These are phyloP conservation scores for Radopholus similis DNA, from an alignment of 1,140 invertebrate species.

Conservation along the genomic window DNA sequence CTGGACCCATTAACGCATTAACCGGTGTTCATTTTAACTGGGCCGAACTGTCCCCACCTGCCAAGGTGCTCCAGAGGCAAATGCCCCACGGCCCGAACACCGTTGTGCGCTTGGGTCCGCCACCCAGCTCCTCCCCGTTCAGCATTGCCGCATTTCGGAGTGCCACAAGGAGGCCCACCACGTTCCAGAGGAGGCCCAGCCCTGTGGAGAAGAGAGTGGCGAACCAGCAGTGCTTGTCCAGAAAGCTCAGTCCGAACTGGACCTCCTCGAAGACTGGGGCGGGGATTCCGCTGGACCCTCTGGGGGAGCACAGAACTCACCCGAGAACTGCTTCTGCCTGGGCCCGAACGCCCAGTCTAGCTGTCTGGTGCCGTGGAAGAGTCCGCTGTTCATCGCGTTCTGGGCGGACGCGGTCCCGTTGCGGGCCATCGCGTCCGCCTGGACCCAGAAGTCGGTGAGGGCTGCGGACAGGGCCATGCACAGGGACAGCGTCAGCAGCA, in stretches of 20 bases:
- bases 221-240: slow-evolving; percentile 30
- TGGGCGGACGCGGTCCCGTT: slow-evolving; percentile 24
- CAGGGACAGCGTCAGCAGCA: slow-evolving; percentile 2
- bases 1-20: neutral
- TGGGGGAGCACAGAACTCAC: slow-evolving; percentile 1
- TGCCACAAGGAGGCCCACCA: slow-evolving; percentile 35
- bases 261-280: slow-evolving; percentile 36
- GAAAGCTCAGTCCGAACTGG: slow-evolving; percentile 21
- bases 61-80: slow-evolving; percentile 20
- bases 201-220: slow-evolving; percentile 30
- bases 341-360: slow-evolving; percentile 37
- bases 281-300: neutral
- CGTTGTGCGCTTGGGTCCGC: neutral
- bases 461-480: slow-evolving; percentile 27
- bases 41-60: slow-evolving; percentile 9
- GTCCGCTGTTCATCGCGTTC: slow-evolving; percentile 31
- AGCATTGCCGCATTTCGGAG: slow-evolving; percentile 11
- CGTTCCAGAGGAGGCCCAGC: slow-evolving; percentile 40
- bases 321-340: slow-evolving; percentile 29
- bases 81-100: slow-evolving; percentile 22
- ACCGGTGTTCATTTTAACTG: neutral
- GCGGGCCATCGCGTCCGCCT: slow-evolving; percentile 13
- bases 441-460: slow-evolving; percentile 40
- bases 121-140: neutral
- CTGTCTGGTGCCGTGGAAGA: slow-evolving; percentile 35